Evolutionary conservation across 1,140 invertebrate species (phyloP).

Genomic region (Trachymyrmex septentrionalis): DNA sequence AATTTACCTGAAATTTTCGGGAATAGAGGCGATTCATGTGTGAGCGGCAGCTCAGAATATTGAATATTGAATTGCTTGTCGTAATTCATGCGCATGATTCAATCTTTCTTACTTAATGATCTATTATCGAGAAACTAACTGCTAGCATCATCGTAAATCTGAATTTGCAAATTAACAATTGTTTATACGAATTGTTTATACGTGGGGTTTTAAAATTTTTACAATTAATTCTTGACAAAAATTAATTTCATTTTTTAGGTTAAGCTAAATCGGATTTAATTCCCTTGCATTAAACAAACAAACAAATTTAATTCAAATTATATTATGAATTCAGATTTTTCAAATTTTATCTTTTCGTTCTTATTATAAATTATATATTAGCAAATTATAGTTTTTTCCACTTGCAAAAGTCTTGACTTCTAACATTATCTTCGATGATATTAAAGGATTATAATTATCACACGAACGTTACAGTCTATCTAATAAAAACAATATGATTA

Average conservation of each 20-base stretch:
- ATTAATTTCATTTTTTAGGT: background rate
- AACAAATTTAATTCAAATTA: background rate
- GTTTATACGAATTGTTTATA: too few species aligned
- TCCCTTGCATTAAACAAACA: background rate
- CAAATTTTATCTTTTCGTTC: background rate
- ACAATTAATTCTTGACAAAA: background rate
- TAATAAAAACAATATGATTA: slow-evolving; percentile 37
- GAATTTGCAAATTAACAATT: slow-evolving; percentile 13
- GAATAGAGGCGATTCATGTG: slow-evolving; percentile 10
- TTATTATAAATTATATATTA: slow-evolving; percentile 3
- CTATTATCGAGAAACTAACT: background rate
- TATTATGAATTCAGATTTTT: background rate
- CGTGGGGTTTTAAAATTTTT: background rate
- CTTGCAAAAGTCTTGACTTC: background rate
- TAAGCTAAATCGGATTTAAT: slow-evolving; percentile 5
- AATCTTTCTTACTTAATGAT: slow-evolving; percentile 18
- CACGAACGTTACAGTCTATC: background rate
- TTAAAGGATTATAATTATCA: slow-evolving; percentile 17
- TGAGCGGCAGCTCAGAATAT: slow-evolving; percentile 32
- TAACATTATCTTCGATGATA: slow-evolving; percentile 25
- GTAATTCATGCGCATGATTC: slow-evolving; percentile 13
- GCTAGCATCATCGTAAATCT: background rate
- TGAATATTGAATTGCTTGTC: slow-evolving; percentile 26
- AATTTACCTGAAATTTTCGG: slow-evolving; percentile 59
- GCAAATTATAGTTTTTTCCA: background rate